Base-by-base conservation (phyloP, 2,888 invertebrate genomes). In the Pseudococcus jackbeardsleyi region DNA sequence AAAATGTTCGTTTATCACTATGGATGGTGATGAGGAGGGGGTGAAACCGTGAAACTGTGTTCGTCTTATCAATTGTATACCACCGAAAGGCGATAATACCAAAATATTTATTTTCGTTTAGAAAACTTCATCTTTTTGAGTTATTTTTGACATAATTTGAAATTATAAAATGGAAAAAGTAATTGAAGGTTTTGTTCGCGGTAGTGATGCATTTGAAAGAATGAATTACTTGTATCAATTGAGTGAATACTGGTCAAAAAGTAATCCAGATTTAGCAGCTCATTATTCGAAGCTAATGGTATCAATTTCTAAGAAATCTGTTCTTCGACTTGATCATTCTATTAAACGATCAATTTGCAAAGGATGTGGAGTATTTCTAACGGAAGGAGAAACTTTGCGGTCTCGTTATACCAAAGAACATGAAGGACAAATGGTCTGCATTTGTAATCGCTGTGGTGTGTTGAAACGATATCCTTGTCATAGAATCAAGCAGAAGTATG, bases 191-290 rank as follows among this genome's bases (percentile, higher is more conserved):
- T 82, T 84, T 22, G 59, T 88, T 42, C 84, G 85, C n/a, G 88
- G 88, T 19, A 33, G 68, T 64, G 84, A 84, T 26, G 84, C 59
- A 0, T 88, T 84, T 33, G 88, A 88, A 50, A 33, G 84, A 39
- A 88, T 88, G 72, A 88, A 88, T 72, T 88, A 88, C 64, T 48
- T 88, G n/a, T 88, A 88, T 85, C 88, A 88, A 64, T 33, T 88
- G n/a, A 84, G 84, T n/a, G 39, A 84, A 12, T 88, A 84, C 68
- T 84, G 64, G 48, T 84, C 68, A 0, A 64, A 22, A 33, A 84
- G 4, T 54, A 84, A 88, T 22, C 84, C 88, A 8, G 46, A 72
- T 26, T 46, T 88, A 8, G n/a, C 88, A 2, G 88, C 88, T 42
- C 84, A 88, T 42, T 88, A 88, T 33, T n/a, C 84, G 0, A 88